Evolutionary conservation across 2,113 vertebrate species (phyloP), one percentile per base, ranked within the genome.

Genomic region (Sporophila hypoxantha): DNA sequence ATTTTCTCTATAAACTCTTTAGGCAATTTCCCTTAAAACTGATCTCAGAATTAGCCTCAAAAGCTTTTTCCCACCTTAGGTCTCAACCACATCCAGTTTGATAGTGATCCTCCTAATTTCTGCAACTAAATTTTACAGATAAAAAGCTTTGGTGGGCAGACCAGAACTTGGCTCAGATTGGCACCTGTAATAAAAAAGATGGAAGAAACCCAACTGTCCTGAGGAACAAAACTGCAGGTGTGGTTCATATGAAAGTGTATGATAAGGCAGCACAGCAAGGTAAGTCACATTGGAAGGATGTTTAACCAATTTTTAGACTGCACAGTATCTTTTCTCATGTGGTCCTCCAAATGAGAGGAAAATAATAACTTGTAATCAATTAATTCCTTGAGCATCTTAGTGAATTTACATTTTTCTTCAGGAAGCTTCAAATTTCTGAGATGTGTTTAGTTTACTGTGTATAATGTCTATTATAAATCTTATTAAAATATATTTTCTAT

Each of bases 141-240:
- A 98, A 98, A 68, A 99, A 99, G 89, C 96, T 99, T 17, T 99
- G 99, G 99, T 99, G 99, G 99, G 98, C 99, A 57, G 98, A 99
- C 79, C 99, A 99, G 87, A 98, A 98, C 66, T 97, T 97, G 42
- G 98, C 97, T 44, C 98, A 98, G 96, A 94, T 99, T 3, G 99
- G 99, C 67, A 99, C 98, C 5, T 98, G 98, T 30, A 98, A 96
- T 93, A 99, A 99, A 95, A 98, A 96, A 94, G 99, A 99, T 50
- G 99, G 99, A 65, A 97, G 98, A 46, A 98, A 98, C 82, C 96
- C 96, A 46, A 94, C 96, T 10, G 95, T 98, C n/a, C 94, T 99
- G 55, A 85, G 99, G 80, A 99, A 99, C 92, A 99, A 99, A 96
- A 99, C 99, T 23, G 97, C 97, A 11, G 98, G 98, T 12, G 98